Evolutionary conservation across 2,888 invertebrate genomes (phyloP), one percentile per base, ranked within the genome.

Genomic region (Chironomus tentans): DNA sequence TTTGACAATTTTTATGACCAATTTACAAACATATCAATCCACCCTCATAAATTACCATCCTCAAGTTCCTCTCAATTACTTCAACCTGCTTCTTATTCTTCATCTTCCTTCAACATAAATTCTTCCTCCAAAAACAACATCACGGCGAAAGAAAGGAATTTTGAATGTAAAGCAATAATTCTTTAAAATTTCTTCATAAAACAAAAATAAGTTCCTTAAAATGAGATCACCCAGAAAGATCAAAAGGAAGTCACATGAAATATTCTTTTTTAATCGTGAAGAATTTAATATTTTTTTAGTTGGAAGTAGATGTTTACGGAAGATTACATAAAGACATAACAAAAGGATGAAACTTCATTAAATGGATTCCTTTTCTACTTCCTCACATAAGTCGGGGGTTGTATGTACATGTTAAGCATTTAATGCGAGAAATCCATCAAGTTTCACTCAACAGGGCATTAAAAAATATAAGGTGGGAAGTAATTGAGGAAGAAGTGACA

Each of bases 291-390:
- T 61, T 38, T 38, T 38, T 38, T 38, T 38, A 2, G 38, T 38
- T 68, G n/a, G 7, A 68, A 21, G 13, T 21, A 21, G 10, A 24
- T 68, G 68, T 28, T 68, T 68, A 68, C 38, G 68, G 68, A 38
- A 56, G 56, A 56, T 56, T 38, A 38, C 38, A 38, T 15, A 56
- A 56, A 56, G 56, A 56, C 56, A 56, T 18, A 56, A 38, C 38
- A 56, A 68, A 68, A 68, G 68, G 68, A 68, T 68, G 13, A 68
- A 68, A 68, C 68, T 68, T 68, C 68, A 68, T 68, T 68, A 68
- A 68, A 68, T 28, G 68, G 68, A 68, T 24, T 68, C 22, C 38
- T 15, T 15, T 15, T 15, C 38, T 68, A 15, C 28, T 68, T 38
- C 38, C 38, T 38, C 38, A 38, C 10, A 38, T 38, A 2, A 38